These are phyloP conservation scores for Pseudorhombus dupliciocellatus DNA, from an alignment of 2,113 vertebrate species.

Conservation along the genomic window DNA sequence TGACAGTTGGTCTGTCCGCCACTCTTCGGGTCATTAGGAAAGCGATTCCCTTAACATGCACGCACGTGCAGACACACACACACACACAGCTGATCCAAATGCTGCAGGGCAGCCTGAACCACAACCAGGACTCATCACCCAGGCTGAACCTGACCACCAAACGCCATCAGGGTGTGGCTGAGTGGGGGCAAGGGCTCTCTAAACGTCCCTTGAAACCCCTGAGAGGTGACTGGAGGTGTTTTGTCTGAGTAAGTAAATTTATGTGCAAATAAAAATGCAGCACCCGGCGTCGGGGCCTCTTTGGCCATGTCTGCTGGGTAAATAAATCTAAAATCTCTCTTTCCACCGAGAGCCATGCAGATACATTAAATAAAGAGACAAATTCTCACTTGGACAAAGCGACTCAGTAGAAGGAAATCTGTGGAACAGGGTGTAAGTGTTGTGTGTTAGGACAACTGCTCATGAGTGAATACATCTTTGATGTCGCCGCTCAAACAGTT, in stretches of 20 bases:
- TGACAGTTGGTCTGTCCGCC: slow-evolving; percentile 74
- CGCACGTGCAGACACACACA: neutral
- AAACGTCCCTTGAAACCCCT: slow-evolving; percentile 2
- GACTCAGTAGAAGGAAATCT: slow-evolving; percentile 75
- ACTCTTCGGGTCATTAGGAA: slow-evolving; percentile 65
- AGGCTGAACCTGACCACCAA: slow-evolving; percentile 32
- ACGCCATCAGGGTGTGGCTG: slow-evolving; percentile 3
- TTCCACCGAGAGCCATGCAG: slow-evolving; percentile 51
- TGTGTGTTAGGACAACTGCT: slow-evolving; percentile 66
- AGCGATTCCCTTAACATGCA: slow-evolving; percentile 28
- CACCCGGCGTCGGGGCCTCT: slow-evolving; percentile 17
- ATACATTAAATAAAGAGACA: slow-evolving; percentile 64
- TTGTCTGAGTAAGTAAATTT: slow-evolving; percentile 16
- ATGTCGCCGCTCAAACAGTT: slow-evolving; percentile 65
- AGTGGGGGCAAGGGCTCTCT: neutral
- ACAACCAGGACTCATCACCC: slow-evolving; percentile 51
- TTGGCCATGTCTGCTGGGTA: slow-evolving; percentile 49
- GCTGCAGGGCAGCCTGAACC: slow-evolving; percentile 53
- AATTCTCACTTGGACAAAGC: slow-evolving; percentile 63
- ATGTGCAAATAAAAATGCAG: slow-evolving; percentile 38
- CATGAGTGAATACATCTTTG: slow-evolving; percentile 62
- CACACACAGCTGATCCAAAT: slow-evolving; percentile 18
- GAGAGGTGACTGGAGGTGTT: neutral
- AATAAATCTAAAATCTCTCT: slow-evolving; percentile 59
- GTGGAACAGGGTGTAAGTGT: slow-evolving; percentile 73